These are phyloP conservation scores for Nemopilema nomurai DNA, from an alignment of 30 jellyfish, hydroid and myxozoan species.

Conservation along the genomic window DNA sequence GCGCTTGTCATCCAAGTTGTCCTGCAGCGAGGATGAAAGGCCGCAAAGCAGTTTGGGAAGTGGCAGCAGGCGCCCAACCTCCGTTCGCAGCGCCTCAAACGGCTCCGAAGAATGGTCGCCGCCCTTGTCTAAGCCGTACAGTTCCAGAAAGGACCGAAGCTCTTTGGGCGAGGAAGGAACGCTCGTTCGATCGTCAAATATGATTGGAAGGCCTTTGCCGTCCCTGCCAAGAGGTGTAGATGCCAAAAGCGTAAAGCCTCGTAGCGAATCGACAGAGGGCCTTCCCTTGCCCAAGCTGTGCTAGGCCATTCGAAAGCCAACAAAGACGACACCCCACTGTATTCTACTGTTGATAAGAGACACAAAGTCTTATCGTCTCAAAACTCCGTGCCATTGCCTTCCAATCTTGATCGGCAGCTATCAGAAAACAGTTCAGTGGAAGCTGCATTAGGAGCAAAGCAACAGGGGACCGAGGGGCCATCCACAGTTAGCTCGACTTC, in stretches of 20 bases:
- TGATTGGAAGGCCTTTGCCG: not conserved
- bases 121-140: not conserved
- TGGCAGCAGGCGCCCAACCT: not conserved
- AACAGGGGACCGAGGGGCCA: not conserved
- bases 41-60: not conserved
- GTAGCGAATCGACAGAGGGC: not conserved
- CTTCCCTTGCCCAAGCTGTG: not conserved
- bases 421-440: conserved; percentile 29
- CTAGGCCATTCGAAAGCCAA: not conserved
- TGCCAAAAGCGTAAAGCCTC: not conserved
- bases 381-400: conserved; percentile 25
- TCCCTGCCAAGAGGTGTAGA: not conserved
- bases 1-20: not conserved
- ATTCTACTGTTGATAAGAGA: conserved; percentile 2
- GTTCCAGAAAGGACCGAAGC: not conserved
- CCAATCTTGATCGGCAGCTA: conserved; percentile 2
- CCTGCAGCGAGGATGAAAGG: conserved; percentile 18
- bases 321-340: not conserved
- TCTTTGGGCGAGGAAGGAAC: not conserved
- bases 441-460: not conserved
- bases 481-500: no score
- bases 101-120: not conserved
- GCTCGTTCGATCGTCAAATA: not conserved
- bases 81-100: not conserved
- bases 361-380: not conserved